A percentile compares a stretch with the other conserved stretches of the same genome.
Evolutionary conservation across 2,888 invertebrate genomes (phyloP).

Genomic region (Fabriciana adippe): DNA sequence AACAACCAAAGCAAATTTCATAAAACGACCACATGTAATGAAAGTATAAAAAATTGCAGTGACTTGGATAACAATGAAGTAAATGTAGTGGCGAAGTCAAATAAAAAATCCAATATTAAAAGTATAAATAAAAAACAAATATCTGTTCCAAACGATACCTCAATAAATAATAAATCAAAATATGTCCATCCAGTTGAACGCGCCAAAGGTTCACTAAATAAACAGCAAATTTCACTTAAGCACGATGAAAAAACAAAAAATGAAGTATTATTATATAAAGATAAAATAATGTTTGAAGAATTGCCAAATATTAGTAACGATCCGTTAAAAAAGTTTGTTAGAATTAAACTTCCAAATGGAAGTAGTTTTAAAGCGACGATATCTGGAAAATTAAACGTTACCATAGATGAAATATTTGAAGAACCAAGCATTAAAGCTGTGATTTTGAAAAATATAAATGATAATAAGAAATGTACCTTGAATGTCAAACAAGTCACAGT

Average conservation of each 20-base stretch:
- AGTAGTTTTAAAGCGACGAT: constrained; percentile 64
- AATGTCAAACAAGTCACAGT: constrained; percentile 58
- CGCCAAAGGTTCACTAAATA: no score
- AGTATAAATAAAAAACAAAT: no score
- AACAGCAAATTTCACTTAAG: neutral
- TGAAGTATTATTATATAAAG: constrained; percentile 2
- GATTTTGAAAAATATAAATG: constrained; percentile 50
- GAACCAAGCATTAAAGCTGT: constrained; percentile 56
- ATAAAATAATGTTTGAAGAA: constrained; percentile 50
- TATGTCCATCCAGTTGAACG: no score
- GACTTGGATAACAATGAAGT: no score
- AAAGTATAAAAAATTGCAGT: no score
- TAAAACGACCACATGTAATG: no score
- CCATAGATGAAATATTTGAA: constrained; percentile 57
- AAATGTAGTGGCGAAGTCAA: no score
- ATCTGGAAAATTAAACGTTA: constrained; percentile 53
- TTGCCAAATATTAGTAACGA: constrained; percentile 45
- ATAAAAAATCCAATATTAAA: no score
- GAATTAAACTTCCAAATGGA: constrained; percentile 61
- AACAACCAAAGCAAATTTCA: no score
- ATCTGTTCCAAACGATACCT: no score
- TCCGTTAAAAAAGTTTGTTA: constrained; percentile 52
- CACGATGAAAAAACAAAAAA: neutral
- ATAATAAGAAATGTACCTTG: constrained; percentile 54
- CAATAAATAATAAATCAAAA: no score